These are phyloP conservation scores for Helobdella robusta DNA, from an alignment of 2,888 invertebrate genomes.

Conservation along the genomic window DNA sequence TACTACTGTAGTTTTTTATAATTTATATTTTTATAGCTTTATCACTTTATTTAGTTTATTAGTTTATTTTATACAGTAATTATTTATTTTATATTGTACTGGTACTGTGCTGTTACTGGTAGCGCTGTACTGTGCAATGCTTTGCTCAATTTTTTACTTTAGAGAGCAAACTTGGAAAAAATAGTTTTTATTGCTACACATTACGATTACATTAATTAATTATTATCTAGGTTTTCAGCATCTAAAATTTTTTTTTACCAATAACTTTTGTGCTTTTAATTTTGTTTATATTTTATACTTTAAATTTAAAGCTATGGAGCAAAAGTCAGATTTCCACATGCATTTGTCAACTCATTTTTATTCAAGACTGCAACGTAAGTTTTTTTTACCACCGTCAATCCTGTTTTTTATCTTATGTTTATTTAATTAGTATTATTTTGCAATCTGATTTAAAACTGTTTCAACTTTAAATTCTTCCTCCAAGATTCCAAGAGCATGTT, in stretches of 20 bases:
- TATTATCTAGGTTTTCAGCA: no score
- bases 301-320: slow-evolving; percentile 50
- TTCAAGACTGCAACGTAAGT: slow-evolving; percentile 50
- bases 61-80: no score
- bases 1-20: no score
- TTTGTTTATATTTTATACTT: no score
- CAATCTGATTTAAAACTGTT: slow-evolving; percentile 3
- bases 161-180: no score
- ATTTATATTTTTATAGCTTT: no score
- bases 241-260: no score
- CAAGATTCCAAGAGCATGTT: slow-evolving; percentile 45
- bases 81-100: no score
- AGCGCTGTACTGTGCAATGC: not conserved
- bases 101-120: not conserved
- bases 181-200: no score
- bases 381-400: not conserved
- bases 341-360: slow-evolving; percentile 52
- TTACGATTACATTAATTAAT: no score
- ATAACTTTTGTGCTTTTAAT: no score
- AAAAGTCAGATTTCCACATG: slow-evolving; percentile 52
- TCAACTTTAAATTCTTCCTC: not conserved
- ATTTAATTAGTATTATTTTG: not conserved
- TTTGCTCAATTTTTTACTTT: slow-evolving; percentile 2
- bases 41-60: slow-evolving; percentile 4
- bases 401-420: not conserved